Evolutionary conservation across 2,888 invertebrate genomes (phyloP).

Genomic region (Linyphia triangularis): DNA sequence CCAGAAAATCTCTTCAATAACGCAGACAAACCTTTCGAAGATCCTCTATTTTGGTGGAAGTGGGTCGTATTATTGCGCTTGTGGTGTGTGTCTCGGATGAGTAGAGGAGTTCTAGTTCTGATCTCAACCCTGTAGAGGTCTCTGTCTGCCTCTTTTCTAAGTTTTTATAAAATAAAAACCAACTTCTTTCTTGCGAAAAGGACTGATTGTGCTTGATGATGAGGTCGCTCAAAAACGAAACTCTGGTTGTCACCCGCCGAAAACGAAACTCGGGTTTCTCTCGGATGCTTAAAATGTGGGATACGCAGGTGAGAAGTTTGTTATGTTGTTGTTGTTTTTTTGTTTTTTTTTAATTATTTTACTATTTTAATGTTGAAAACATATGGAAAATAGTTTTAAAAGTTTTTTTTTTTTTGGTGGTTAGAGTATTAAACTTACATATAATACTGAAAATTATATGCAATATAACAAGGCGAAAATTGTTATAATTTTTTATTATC

Average conservation of each 20-base stretch:
- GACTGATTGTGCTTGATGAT: constrained; percentile 33
- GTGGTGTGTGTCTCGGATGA: constrained; percentile 46
- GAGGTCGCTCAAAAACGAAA: constrained; percentile 26
- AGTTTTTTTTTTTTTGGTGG: too few species aligned
- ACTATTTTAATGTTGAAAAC: background rate
- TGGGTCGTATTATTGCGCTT: constrained; percentile 38
- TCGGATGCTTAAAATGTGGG: constrained; percentile 61
- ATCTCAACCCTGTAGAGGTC: constrained; percentile 56
- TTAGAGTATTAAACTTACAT: too few species aligned
- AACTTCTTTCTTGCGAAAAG: constrained; percentile 13
- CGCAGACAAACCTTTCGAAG: constrained; percentile 2
- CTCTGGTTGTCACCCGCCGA: background rate
- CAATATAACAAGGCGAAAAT: too few species aligned
- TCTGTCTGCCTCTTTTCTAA: constrained; percentile 45
- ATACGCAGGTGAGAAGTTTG: constrained; percentile 53
- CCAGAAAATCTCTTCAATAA: constrained; percentile 10
- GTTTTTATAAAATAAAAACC: constrained; percentile 67
- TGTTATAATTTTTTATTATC: too few species aligned
- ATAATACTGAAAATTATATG: too few species aligned
- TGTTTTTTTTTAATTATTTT: background rate
- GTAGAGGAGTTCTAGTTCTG: constrained; percentile 61
- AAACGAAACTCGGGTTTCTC: background rate
- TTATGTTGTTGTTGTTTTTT: background rate
- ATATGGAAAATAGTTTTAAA: background rate
- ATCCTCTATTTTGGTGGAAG: constrained; percentile 48